phyloP scores from a whole-genome alignment of 1,140 invertebrate species.

The Monochamus saltuarius region DNA sequence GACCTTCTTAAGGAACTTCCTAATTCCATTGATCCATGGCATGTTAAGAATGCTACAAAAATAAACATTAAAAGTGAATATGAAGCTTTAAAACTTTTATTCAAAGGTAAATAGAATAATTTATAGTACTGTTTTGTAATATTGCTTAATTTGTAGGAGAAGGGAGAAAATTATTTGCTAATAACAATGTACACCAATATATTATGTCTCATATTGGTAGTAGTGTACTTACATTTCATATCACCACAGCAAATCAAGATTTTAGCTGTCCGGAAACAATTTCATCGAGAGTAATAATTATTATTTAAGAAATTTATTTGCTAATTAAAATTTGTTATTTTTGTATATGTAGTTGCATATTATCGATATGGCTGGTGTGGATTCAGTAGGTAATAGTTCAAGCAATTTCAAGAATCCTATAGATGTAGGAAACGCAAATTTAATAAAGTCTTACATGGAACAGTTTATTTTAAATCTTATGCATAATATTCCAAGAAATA shows the following conservation, averaged over 20 bases:
- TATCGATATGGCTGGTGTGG: slow-evolving; percentile 45
- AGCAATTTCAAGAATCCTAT: slow-evolving; percentile 32
- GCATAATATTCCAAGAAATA: slow-evolving; percentile 36
- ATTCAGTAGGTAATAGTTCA: slow-evolving; percentile 31
- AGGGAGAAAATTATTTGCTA: slow-evolving; percentile 33
- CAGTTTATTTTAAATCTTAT: slow-evolving; percentile 41
- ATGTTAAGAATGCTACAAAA: slow-evolving; percentile 17
- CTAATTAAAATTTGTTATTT: slow-evolving; percentile 2
- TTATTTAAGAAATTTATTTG: neutral
- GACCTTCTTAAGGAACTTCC: slow-evolving; percentile 36
- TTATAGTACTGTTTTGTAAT: neutral
- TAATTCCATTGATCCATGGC: slow-evolving; percentile 18
- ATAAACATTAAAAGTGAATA: slow-evolving; percentile 23
- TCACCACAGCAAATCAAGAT: slow-evolving; percentile 33
- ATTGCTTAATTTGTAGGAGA: slow-evolving; percentile 35
- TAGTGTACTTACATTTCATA: slow-evolving; percentile 36
- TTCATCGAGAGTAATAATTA: slow-evolving; percentile 32
- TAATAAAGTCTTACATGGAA: slow-evolving; percentile 43
- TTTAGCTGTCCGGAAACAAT: slow-evolving; percentile 29
- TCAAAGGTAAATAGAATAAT: slow-evolving; percentile 27
- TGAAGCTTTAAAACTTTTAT: slow-evolving; percentile 33
- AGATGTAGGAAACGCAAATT: slow-evolving; percentile 42
- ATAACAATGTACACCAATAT: slow-evolving; percentile 26
- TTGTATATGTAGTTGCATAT: slow-evolving; percentile 41
- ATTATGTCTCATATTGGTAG: slow-evolving; percentile 34